These are phyloP conservation scores for Altica lythri DNA, from an alignment of 2,888 invertebrate species.

Conservation along the genomic window DNA sequence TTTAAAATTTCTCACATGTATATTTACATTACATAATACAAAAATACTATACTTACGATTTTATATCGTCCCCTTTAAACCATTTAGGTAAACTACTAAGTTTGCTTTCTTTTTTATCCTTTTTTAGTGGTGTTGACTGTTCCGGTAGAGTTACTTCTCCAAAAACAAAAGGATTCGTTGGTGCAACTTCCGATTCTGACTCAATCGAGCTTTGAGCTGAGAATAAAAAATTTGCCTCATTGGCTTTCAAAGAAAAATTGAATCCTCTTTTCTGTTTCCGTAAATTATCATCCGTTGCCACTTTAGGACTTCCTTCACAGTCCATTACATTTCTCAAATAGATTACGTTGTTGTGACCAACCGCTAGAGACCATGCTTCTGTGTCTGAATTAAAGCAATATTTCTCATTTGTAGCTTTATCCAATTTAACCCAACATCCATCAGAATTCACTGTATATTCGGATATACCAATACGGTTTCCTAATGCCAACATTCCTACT, in stretches of 20 bases:
- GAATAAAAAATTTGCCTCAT: constrained; percentile 37
- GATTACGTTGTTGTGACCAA: constrained; percentile 65
- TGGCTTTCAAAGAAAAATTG: constrained; percentile 60
- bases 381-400: constrained; percentile 70
- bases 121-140: constrained; percentile 52
- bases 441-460: constrained; percentile 69
- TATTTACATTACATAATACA: background rate
- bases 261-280: constrained; percentile 59
- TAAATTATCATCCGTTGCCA: constrained; percentile 41
- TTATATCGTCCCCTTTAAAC: constrained; percentile 61
- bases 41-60: constrained; percentile 44
- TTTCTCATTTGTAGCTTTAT: constrained; percentile 64
- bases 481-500: constrained; percentile 69
- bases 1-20: too few species aligned
- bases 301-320: constrained; percentile 37
- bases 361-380: constrained; percentile 75
- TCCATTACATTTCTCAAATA: constrained; percentile 65
- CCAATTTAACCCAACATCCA: constrained; percentile 70
- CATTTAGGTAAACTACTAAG: constrained; percentile 63
- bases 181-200: constrained; percentile 35
- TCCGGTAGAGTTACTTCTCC: constrained; percentile 51
- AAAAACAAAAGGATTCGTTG: constrained; percentile 57
- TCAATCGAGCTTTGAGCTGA: constrained; percentile 33
- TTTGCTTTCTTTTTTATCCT: constrained; percentile 56
- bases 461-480: constrained; percentile 66